These are phyloP conservation scores for Campaea margaritaria DNA, from an alignment of 2,888 invertebrate genomes.

Conservation along the genomic window DNA sequence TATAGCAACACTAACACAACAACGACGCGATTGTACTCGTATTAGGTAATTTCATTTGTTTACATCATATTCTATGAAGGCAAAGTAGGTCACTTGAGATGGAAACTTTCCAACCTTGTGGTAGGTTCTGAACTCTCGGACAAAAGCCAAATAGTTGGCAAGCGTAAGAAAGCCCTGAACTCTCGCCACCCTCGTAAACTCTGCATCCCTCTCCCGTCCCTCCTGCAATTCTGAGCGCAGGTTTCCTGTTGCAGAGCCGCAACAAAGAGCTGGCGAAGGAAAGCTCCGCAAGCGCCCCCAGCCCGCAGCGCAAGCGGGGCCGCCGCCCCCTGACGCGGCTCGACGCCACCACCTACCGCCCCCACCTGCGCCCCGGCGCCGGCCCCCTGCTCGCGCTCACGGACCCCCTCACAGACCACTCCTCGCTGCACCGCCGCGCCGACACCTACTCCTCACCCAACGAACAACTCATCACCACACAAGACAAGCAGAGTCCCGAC, in stretches of 20 bases:
- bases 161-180: not conserved
- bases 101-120: no score
- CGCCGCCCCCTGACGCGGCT: constrained; percentile 54
- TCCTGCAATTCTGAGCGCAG: constrained; percentile 63
- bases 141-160: not conserved
- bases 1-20: no score
- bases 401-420: constrained; percentile 56
- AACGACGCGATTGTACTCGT: no score
- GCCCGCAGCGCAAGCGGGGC: constrained; percentile 46
- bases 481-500: constrained; percentile 25
- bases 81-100: no score
- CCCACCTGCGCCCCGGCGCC: constrained; percentile 63
- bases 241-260: constrained; percentile 83
- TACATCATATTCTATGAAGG: no score
- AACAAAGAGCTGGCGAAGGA: constrained; percentile 71
- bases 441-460: constrained; percentile 58
- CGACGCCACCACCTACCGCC: constrained; percentile 76
- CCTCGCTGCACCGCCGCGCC: constrained; percentile 69
- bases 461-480: constrained; percentile 53
- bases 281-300: constrained; percentile 23
- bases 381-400: constrained; percentile 54
- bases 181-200: not conserved
- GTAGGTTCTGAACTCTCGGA: not conserved
- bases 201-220: constrained; percentile 31
- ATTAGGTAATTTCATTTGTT: no score